Evolutionary conservation across 1,140 invertebrate genomes (phyloP).

Genomic region (Euwallacea similis): DNA sequence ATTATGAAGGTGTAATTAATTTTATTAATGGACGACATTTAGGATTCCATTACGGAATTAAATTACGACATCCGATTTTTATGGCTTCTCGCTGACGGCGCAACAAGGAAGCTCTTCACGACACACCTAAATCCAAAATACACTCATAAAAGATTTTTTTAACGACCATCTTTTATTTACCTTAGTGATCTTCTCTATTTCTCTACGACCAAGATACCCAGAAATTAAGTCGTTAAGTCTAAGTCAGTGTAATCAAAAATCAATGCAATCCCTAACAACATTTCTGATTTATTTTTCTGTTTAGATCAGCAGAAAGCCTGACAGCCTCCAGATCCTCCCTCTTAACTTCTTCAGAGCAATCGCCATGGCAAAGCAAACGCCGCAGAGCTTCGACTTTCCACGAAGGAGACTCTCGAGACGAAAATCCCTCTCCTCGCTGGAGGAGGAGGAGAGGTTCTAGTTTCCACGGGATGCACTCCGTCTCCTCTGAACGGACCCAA

Average conservation of each 20-base stretch:
- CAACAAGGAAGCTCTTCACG: too few relatives aligned
- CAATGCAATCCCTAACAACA: too few relatives aligned
- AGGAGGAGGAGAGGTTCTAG: slow-evolving; percentile 56
- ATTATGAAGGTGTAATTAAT: background rate
- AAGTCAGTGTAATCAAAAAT: too few relatives aligned
- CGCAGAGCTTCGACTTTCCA: slow-evolving; percentile 61
- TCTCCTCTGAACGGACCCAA: slow-evolving; percentile 4
- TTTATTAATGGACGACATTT: slow-evolving; percentile 1
- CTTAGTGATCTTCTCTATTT: too few relatives aligned
- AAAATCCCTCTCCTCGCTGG: slow-evolving; percentile 49
- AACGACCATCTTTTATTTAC: too few relatives aligned
- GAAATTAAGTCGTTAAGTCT: too few relatives aligned
- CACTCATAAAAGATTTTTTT: too few relatives aligned
- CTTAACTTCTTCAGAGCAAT: slow-evolving; percentile 36
- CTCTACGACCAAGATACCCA: too few relatives aligned
- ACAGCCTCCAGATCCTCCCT: slow-evolving; percentile 44
- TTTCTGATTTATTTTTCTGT: background rate
- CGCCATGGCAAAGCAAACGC: slow-evolving; percentile 49
- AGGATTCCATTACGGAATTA: slow-evolving; percentile 5
- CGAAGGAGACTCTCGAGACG: slow-evolving; percentile 53
- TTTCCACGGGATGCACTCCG: slow-evolving; percentile 50
- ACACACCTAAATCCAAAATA: too few relatives aligned
- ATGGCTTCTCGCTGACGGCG: background rate
- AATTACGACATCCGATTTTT: background rate
- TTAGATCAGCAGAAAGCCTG: slow-evolving; percentile 47